These are phyloP conservation scores for Ernsta delagoae DNA, from an alignment of 2,888 invertebrate genomes.

Conservation along the genomic window DNA sequence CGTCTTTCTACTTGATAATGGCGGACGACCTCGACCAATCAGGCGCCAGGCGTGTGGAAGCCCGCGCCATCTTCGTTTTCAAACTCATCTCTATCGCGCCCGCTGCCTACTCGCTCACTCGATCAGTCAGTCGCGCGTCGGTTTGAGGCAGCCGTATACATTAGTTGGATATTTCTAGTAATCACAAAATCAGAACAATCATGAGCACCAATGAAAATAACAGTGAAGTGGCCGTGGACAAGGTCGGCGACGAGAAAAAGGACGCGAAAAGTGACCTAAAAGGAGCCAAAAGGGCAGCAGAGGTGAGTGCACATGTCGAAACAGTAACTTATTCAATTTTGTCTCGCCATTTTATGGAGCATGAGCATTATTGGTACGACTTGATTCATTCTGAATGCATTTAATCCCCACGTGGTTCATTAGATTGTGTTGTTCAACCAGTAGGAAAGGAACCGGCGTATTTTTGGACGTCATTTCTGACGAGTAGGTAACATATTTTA, in stretches of 20 bases:
- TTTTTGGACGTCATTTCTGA: conserved; percentile 68
- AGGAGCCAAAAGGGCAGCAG: conserved; percentile 94
- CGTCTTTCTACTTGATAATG: conserved; percentile 69
- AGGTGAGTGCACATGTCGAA: conserved; percentile 89
- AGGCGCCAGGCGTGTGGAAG: conserved; percentile 66
- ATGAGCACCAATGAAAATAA: conserved; percentile 90
- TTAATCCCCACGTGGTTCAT: conserved; percentile 61
- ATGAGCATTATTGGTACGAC: conserved; percentile 46
- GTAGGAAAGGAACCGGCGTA: conserved; percentile 67
- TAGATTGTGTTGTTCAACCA: conserved; percentile 40
- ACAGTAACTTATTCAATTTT: conserved; percentile 73
- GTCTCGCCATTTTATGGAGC: conserved; percentile 84
- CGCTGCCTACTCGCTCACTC: conserved; percentile 84
- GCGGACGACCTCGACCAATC: conserved; percentile 71
- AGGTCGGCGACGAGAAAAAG: conserved; percentile 91
- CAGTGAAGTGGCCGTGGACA: conserved; percentile 93
- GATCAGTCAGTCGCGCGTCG: conserved; percentile 89
- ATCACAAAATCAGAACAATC: conserved; percentile 78
- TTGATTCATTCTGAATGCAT: conserved; percentile 45
- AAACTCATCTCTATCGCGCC: conserved; percentile 87
- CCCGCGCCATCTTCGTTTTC: conserved; percentile 93
- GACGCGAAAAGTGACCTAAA: conserved; percentile 92
- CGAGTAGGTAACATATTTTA: conserved; percentile 55
- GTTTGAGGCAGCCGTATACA: conserved; percentile 84
- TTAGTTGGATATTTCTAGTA: conserved; percentile 66